Evolutionary conservation across 2,888 invertebrate genomes (phyloP).

Genomic region (Campopleginae sp.): DNA sequence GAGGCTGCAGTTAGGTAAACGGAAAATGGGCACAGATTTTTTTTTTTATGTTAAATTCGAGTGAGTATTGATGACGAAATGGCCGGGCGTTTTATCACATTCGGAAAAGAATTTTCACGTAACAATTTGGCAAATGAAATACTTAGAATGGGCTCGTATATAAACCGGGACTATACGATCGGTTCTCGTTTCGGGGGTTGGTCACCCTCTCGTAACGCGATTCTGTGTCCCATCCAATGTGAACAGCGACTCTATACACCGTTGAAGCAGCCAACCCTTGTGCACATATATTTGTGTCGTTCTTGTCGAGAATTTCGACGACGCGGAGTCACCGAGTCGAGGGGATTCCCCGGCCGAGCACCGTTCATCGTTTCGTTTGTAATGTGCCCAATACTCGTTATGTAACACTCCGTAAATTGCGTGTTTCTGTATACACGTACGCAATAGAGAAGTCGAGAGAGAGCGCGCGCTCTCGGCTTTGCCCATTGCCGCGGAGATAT

Average conservation of each 20-base stretch:
- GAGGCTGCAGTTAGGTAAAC: background rate
- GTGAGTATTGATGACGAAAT: background rate
- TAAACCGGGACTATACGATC: constrained; percentile 27
- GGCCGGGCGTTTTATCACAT: background rate
- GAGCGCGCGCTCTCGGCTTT: constrained; percentile 49
- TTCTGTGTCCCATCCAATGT: constrained; percentile 26
- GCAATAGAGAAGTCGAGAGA: constrained; percentile 28
- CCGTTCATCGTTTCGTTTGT: constrained; percentile 48
- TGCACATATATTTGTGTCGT: constrained; percentile 16
- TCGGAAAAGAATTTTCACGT: constrained; percentile 22
- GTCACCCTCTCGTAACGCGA: constrained; percentile 54
- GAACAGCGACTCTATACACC: constrained; percentile 12
- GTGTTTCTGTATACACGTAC: constrained; percentile 27
- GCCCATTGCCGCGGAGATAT: constrained; percentile 63
- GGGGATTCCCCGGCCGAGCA: constrained; percentile 32
- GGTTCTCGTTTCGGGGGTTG: constrained; percentile 20
- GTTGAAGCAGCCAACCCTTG: constrained; percentile 14
- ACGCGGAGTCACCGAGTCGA: constrained; percentile 38
- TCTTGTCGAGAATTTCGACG: constrained; percentile 60
- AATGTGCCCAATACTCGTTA: constrained; percentile 56
- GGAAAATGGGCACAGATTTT: background rate
- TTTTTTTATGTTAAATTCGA: background rate
- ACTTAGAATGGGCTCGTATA: background rate
- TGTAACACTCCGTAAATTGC: constrained; percentile 29
- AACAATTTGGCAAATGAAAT: constrained; percentile 56